A percentile compares a stretch with the other conserved stretches of the same genome.
Evolutionary conservation across 2,797 vertebrate genomes (phyloP).

Genomic region (Pseudomugil gertrudae): DNA sequence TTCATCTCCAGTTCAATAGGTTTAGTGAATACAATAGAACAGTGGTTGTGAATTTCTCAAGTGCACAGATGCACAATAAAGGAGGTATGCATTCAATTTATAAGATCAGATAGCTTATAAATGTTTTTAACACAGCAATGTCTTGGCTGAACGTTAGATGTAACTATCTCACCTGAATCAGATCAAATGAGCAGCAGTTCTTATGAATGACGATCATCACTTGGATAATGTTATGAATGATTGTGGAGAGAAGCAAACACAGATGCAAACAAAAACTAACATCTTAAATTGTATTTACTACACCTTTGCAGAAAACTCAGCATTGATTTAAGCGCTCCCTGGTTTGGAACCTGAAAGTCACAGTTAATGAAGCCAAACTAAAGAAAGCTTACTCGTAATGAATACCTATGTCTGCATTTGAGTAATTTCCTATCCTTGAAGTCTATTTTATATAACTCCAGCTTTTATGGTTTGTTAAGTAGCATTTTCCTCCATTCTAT

Average conservation of each 20-base stretch:
- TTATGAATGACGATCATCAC: slow-evolving; percentile 11
- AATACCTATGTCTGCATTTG: slow-evolving; percentile 1
- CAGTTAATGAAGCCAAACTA: slow-evolving; percentile 13
- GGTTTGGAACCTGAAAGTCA: not conserved
- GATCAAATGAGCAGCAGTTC: too few relatives aligned
- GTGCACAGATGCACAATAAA: too few relatives aligned
- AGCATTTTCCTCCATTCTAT: slow-evolving; percentile 8
- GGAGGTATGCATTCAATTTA: too few relatives aligned
- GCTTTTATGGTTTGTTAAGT: slow-evolving; percentile 10
- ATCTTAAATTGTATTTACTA: slow-evolving; percentile 6
- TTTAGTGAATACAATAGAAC: not conserved
- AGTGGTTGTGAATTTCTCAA: not conserved
- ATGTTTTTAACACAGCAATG: too few relatives aligned
- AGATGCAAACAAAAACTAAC: slow-evolving; percentile 15
- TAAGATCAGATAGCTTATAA: too few relatives aligned
- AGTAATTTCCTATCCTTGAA: not conserved
- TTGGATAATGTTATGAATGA: slow-evolving; percentile 37
- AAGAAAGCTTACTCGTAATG: slow-evolving; percentile 28
- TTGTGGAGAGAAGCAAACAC: slow-evolving; percentile 22
- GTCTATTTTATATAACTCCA: not conserved
- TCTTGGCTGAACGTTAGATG: too few relatives aligned
- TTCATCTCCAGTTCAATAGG: not conserved
- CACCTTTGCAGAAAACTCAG: not conserved
- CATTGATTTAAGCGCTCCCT: not conserved
- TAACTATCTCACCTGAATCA: too few relatives aligned